Base-by-base conservation (phyloP, 2,113 vertebrate genomes). In the Poeciliopsis turrubarensis region DNA sequence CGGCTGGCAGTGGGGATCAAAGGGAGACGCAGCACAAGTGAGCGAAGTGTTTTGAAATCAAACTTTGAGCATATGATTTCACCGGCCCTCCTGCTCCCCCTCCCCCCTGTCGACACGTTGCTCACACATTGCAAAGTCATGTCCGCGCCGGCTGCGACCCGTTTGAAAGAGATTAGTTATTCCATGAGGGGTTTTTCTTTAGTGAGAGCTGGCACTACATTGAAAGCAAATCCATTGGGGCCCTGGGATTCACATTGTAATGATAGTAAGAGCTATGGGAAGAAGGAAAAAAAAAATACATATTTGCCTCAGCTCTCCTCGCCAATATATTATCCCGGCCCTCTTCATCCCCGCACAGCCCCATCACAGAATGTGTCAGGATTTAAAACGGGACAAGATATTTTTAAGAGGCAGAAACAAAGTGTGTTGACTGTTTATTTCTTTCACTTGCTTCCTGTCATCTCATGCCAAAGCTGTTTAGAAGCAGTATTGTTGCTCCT, bases 401-500 rank as follows among this genome's bases (percentile, higher is more conserved):
- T 92, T 92, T 93, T 93, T 93, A 92, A 93, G 92, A 87, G 91
- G 91, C 85, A 86, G 79, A 90, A 90, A 92, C 88, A 89, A 92
- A 94, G 88, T 86, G 86, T 91, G 77, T 86, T 89, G 86, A 86
- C 88, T 93, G 90, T 94, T 91, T 92, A 85, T 92, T 94, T 92
- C 88, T 91, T 81, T 81, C 80, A 80, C 86, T 89, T 70, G 82
- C 82, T 88, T 87, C 81, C 89, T 93, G 91, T 94, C 93, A 93
- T 94, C 92, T 89, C 69, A 32, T 93, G 93, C 93, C 91, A 94
- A 94, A 93, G 90, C 90, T 86, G 86, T 93, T 93, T 89, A 93
- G 89, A 87, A n/a, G 86, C 86, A 65, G 82, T 85, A 87, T 92
- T 94, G 92, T 93, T 87, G 82, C 85, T 89, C 78, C 79, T 77